These are phyloP conservation scores for Zonitis immaculata DNA, from an alignment of 2,888 invertebrate species.

Conservation along the genomic window DNA sequence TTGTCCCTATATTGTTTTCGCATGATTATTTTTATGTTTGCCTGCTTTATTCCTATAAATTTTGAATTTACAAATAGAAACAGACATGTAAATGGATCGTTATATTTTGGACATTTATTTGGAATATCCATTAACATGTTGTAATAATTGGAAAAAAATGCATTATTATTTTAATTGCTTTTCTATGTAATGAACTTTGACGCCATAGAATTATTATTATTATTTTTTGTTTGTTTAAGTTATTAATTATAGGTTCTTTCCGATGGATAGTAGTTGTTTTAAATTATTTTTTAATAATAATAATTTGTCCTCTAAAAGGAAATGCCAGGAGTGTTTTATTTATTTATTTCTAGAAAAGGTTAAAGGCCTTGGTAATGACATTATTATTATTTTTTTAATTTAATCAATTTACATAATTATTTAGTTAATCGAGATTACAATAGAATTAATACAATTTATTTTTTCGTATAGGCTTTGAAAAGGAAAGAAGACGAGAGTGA, in stretches of 20 bases:
- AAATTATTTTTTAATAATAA: not conserved
- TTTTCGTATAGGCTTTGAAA: conserved; percentile 50
- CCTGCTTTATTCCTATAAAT: too few species aligned
- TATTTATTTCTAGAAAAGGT: not conserved
- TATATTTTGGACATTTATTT: too few species aligned
- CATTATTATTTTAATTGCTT: too few species aligned
- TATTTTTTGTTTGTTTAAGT: not conserved
- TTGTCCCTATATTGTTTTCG: not conserved
- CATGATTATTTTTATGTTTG: too few species aligned
- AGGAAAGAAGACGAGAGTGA: conserved; percentile 49
- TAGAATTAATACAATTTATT: not conserved
- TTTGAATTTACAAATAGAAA: too few species aligned
- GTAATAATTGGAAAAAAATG: too few species aligned
- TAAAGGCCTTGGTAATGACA: not conserved
- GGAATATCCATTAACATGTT: too few species aligned
- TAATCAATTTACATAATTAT: too few species aligned
- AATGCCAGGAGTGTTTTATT: not conserved
- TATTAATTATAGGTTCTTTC: not conserved
- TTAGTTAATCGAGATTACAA: too few species aligned
- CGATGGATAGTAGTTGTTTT: not conserved
- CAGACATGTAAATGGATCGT: too few species aligned
- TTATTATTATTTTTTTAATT: not conserved
- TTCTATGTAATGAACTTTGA: too few species aligned
- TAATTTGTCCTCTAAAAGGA: not conserved
- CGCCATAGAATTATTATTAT: too few species aligned